These are phyloP conservation scores for Leptinotarsa undecemlineata DNA, from an alignment of 1,140 invertebrate species.

Conservation along the genomic window DNA sequence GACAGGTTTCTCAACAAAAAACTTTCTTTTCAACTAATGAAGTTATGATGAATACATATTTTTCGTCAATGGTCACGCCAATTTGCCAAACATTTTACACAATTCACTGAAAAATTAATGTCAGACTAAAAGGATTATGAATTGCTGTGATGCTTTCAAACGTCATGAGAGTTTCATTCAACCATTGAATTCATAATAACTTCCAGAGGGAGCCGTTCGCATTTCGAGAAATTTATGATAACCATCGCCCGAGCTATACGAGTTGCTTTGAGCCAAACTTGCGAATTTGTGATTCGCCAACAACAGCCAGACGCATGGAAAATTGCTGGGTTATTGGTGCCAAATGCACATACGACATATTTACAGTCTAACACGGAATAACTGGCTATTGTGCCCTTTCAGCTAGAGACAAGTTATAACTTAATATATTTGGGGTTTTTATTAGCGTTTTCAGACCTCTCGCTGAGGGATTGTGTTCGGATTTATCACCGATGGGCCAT, in stretches of 20 bases:
- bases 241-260: not conserved
- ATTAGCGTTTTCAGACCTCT: not conserved
- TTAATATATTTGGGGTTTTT: constrained; percentile 9
- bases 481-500: not conserved
- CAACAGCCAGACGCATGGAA: constrained; percentile 23
- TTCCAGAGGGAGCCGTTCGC: no score
- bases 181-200: no score
- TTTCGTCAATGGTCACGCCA: no score
- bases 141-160: no score
- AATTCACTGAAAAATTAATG: not conserved
- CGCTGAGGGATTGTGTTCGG: not conserved
- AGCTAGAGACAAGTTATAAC: not conserved
- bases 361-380: constrained; percentile 17
- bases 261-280: constrained; percentile 24
- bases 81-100: not conserved
- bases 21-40: no score
- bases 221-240: not conserved
- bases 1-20: no score
- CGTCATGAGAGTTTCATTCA: no score
- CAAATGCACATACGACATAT: constrained; percentile 26
- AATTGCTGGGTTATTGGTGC: constrained; percentile 28
- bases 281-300: constrained; percentile 23
- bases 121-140: not conserved
- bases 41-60: no score
- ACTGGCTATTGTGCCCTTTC: constrained; percentile 9